A percentile compares a stretch with the other conserved stretches of the same genome.
Evolutionary conservation across 1,140 invertebrate genomes (phyloP).

Genomic region (Caenorhabditis brenneri): DNA sequence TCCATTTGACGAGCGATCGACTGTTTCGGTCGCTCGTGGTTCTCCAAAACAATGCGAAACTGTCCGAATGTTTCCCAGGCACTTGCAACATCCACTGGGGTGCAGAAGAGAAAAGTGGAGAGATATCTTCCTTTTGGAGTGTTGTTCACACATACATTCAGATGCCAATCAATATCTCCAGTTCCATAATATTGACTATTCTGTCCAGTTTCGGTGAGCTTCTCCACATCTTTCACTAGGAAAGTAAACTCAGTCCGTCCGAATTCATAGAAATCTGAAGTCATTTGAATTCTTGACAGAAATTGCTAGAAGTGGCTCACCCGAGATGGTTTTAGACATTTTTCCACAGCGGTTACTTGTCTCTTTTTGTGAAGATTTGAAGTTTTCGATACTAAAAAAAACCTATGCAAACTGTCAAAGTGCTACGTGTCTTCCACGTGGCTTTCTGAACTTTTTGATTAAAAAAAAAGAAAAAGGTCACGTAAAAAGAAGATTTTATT

Average conservation of each 20-base stretch:
- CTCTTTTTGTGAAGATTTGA: too few species aligned
- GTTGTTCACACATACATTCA: not conserved
- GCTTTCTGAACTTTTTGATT: not conserved
- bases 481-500: not conserved
- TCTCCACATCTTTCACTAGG: not conserved
- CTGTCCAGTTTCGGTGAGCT: not conserved
- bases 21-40: not conserved
- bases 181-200: not conserved
- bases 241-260: not conserved
- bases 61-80: not conserved
- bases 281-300: not conserved
- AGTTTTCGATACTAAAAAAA: too few species aligned
- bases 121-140: not conserved
- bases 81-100: not conserved
- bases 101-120: not conserved
- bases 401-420: not conserved
- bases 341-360: not conserved
- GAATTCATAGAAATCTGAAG: slow-evolving; percentile 11
- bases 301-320: too few species aligned
- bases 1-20: slow-evolving; percentile 5
- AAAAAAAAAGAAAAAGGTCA: not conserved
- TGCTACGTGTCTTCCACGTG: not conserved
- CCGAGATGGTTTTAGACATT: not conserved
- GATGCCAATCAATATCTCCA: slow-evolving; percentile 13
- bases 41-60: not conserved